A percentile compares a stretch with the other conserved stretches of the same genome.
Conservation (phyloP, 2,888 invertebrate species). For the Eutolmus rufibarbis region DNA sequence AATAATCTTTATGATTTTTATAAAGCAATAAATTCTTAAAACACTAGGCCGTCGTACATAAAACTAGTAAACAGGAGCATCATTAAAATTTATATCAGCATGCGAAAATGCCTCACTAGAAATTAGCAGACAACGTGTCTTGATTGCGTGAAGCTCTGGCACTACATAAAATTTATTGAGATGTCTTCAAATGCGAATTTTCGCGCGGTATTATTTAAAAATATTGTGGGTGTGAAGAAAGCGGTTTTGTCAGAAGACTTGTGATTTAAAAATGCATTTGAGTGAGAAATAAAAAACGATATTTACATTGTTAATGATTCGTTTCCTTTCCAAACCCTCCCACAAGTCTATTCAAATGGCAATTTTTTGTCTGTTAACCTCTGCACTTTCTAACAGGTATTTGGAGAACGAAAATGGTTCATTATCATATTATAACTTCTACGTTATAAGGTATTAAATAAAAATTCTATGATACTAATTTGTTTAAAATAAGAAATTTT, state of each 20-base stretch:
- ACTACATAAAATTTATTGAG: neutral
- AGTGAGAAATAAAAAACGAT: neutral
- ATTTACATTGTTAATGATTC: neutral
- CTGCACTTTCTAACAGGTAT: neutral
- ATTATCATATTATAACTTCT: neutral
- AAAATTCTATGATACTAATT: neutral
- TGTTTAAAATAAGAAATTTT: neutral
- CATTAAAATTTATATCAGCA: neutral
- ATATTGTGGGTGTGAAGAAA: neutral
- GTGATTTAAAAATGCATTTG: neutral
- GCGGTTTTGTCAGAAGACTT: neutral
- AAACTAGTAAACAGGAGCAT: neutral
- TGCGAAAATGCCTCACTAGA: neutral
- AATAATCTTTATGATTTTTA: too few relatives aligned
- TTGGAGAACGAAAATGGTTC: neutral
- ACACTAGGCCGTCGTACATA: neutral
- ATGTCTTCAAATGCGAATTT: neutral
- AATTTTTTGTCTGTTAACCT: neutral
- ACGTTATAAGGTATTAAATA: neutral
- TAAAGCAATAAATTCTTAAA: neutral
- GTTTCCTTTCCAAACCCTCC: neutral
- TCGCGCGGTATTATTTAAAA: neutral
- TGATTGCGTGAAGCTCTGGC: neutral
- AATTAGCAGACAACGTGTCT: neutral
- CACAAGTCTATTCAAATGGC: neutral